These are phyloP conservation scores for Resseliella maxima DNA, from an alignment of 2,888 invertebrate genomes.

Conservation along the genomic window DNA sequence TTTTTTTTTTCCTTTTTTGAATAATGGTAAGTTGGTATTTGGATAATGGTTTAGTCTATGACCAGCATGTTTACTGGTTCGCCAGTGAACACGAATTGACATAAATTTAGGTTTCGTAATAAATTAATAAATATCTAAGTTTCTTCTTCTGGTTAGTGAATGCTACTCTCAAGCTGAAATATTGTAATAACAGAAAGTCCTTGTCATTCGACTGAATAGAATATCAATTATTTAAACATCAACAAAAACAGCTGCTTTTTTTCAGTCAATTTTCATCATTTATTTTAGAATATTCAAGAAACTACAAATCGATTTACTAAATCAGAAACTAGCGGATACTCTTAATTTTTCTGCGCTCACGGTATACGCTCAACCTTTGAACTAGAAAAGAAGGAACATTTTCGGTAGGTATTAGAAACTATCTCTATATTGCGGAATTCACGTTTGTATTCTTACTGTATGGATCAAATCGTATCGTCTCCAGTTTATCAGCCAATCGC, in stretches of 20 bases:
- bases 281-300: not conserved
- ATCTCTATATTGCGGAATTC: constrained; percentile 49
- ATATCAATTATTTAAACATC: too few species aligned
- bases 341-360: constrained; percentile 81
- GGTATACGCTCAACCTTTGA: constrained; percentile 73
- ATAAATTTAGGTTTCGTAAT: too few species aligned
- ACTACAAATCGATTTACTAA: not conserved
- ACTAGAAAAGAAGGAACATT: constrained; percentile 73
- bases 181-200: too few species aligned
- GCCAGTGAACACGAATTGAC: too few species aligned
- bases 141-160: too few species aligned
- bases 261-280: too few species aligned
- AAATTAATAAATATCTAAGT: too few species aligned
- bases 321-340: constrained; percentile 69
- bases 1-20: not conserved
- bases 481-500: constrained; percentile 81
- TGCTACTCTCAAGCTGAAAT: too few species aligned
- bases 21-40: too few species aligned
- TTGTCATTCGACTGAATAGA: too few species aligned
- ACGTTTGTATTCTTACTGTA: constrained; percentile 73
- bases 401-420: constrained; percentile 57
- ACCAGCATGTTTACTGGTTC: not conserved
- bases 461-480: constrained; percentile 81
- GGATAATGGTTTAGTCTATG: not conserved
- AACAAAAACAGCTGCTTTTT: too few species aligned